A percentile compares a stretch with the other conserved stretches of the same genome.
Evolutionary conservation across 2,113 vertebrate genomes (phyloP).

Genomic region (Charadrius vociferus): DNA sequence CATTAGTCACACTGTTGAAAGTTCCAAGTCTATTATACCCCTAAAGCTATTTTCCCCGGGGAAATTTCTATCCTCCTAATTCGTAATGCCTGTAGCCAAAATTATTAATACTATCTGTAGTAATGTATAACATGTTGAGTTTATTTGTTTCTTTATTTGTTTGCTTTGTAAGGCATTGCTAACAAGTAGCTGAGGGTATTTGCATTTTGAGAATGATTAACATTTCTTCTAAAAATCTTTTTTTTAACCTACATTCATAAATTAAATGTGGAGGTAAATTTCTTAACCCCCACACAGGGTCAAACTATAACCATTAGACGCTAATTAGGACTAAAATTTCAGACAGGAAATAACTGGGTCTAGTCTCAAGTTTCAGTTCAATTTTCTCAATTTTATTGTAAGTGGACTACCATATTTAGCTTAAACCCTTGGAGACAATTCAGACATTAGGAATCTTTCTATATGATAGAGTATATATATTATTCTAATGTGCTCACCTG

Average conservation of each 20-base stretch:
- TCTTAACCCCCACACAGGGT: not conserved
- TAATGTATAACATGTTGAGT: not conserved
- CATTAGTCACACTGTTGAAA: constrained; percentile 5
- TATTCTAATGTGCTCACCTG: not conserved
- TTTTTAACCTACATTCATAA: not conserved
- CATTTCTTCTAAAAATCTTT: not conserved
- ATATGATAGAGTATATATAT: not conserved
- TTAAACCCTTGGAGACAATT: not conserved
- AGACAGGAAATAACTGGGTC: not conserved
- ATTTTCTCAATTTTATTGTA: not conserved
- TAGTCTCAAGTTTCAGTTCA: not conserved
- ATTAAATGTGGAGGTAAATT: not conserved
- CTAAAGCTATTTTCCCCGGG: not conserved
- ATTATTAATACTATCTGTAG: not conserved
- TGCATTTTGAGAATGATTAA: not conserved
- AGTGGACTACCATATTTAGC: not conserved
- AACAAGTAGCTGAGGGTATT: not conserved
- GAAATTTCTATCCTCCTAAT: not conserved
- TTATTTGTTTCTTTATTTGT: not conserved
- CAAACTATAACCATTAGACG: not conserved
- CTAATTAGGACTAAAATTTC: not conserved
- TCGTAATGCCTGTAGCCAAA: not conserved
- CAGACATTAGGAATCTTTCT: not conserved
- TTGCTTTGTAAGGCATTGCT: not conserved
- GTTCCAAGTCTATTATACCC: not conserved